phyloP scores from a whole-genome alignment of 2,888 invertebrate species.

The Hemistola chrysoprasaria region DNA sequence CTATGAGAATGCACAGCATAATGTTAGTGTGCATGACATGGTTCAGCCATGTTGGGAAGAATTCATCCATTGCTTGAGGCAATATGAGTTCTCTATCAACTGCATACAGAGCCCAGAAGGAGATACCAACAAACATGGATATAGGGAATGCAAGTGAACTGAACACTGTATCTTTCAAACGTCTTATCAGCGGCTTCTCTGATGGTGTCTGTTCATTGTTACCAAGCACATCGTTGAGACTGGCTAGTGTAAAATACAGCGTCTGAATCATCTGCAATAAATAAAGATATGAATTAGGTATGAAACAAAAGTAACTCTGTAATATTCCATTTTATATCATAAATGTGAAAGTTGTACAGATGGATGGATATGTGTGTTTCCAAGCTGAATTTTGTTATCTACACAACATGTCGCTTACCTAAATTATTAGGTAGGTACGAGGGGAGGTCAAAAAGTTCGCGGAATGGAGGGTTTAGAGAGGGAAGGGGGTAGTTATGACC shows the following conservation, averaged over 20 bases:
- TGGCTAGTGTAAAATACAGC: slow-evolving; percentile 88
- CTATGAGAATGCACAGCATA: slow-evolving; percentile 88
- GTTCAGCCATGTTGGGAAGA: slow-evolving; percentile 96
- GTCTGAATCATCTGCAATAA: slow-evolving; percentile 89
- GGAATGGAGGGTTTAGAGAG: no score
- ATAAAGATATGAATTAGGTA: slow-evolving; percentile 38
- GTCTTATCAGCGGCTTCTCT: slow-evolving; percentile 84
- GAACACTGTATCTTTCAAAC: slow-evolving; percentile 86
- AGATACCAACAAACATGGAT: slow-evolving; percentile 92
- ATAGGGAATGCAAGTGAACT: slow-evolving; percentile 90
- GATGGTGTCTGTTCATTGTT: slow-evolving; percentile 86
- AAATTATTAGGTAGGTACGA: no score
- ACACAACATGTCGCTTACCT: no score
- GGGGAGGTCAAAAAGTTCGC: no score
- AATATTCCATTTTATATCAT: no score
- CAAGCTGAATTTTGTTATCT: no score
- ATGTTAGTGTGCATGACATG: slow-evolving; percentile 96
- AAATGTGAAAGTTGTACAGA: no score
- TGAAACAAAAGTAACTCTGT: background rate
- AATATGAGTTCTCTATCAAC: slow-evolving; percentile 95
- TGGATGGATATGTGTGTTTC: no score
- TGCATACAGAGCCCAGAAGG: slow-evolving; percentile 95
- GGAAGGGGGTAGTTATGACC: no score
- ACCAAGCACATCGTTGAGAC: slow-evolving; percentile 89
- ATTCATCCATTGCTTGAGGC: slow-evolving; percentile 90